Evolutionary conservation across 2,797 vertebrate genomes (phyloP).

Genomic region (Naso thynnoides): DNA sequence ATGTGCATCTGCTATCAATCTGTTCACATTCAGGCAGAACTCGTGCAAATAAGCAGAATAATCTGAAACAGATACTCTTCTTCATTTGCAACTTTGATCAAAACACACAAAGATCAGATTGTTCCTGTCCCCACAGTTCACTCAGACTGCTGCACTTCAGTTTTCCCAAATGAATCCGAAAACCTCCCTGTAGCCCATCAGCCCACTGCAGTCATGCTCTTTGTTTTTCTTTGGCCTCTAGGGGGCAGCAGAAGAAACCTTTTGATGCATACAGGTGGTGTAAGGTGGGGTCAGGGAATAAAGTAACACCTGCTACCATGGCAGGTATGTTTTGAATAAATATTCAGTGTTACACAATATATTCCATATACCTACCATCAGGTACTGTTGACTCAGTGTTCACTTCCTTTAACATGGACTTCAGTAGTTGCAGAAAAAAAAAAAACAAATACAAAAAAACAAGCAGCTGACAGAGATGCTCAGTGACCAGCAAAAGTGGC

Average conservation of each 20-base stretch:
- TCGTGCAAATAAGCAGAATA: neutral
- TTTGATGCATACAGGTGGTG: neutral
- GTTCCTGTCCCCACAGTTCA: neutral
- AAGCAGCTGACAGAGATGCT: too few relatives aligned
- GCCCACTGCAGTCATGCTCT: neutral
- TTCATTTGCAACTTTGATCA: neutral
- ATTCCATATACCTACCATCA: too few relatives aligned
- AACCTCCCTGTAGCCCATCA: neutral
- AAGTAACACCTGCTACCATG: too few relatives aligned
- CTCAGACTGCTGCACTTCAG: neutral
- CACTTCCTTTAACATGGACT: too few relatives aligned
- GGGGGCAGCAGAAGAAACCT: neutral
- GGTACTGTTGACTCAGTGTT: too few relatives aligned
- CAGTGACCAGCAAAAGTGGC: too few relatives aligned
- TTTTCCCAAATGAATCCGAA: neutral
- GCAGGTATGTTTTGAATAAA: too few relatives aligned
- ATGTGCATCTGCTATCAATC: slow-evolving; percentile 3
- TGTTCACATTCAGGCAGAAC: neutral
- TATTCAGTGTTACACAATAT: too few relatives aligned
- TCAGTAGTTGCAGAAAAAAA: too few relatives aligned
- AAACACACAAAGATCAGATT: slow-evolving; percentile 3
- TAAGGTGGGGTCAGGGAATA: too few relatives aligned
- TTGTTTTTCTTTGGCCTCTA: neutral
- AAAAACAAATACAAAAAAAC: too few relatives aligned
- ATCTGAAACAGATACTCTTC: neutral